Percentiles rank a stretch among this genome's conserved stretches.
Evolutionary conservation across 2,888 invertebrate genomes (phyloP).

Genomic region (Panzeria rudis): DNA sequence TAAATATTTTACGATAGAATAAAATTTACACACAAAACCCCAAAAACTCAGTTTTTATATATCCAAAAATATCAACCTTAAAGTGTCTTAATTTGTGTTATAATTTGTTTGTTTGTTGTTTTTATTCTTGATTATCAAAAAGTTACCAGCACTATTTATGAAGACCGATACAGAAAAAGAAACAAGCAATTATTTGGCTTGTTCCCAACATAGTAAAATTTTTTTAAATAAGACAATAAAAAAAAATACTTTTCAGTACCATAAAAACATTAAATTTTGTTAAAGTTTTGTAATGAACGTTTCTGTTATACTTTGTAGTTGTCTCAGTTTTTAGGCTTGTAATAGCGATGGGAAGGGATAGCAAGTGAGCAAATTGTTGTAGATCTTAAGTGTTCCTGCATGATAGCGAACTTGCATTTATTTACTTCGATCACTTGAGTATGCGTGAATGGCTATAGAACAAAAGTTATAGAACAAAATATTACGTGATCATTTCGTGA

Average conservation of each 20-base stretch:
- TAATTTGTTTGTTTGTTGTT: constrained; percentile 28
- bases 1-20: constrained; percentile 33
- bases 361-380: background rate
- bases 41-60: background rate
- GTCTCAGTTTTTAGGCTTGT: background rate
- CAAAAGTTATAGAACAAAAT: too few species aligned
- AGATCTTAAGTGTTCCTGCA: background rate
- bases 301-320: constrained; percentile 2
- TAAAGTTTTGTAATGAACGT: constrained; percentile 6
- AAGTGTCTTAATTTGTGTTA: constrained; percentile 30
- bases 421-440: background rate
- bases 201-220: constrained; percentile 8
- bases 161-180: background rate
- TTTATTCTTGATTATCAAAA: constrained; percentile 24
- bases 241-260: constrained; percentile 30
- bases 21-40: constrained; percentile 36
- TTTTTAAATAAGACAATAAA: background rate
- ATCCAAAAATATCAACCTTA: constrained; percentile 14
- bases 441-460: background rate
- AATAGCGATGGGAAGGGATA: background rate
- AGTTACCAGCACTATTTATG: constrained; percentile 1
- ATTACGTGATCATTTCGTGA: too few species aligned
- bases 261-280: constrained; percentile 32
- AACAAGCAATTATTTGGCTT: background rate
- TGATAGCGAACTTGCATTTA: too few species aligned